Conservation (phyloP, 2,113 vertebrate genomes). For the Megaleporinus macrocephalus region DNA sequence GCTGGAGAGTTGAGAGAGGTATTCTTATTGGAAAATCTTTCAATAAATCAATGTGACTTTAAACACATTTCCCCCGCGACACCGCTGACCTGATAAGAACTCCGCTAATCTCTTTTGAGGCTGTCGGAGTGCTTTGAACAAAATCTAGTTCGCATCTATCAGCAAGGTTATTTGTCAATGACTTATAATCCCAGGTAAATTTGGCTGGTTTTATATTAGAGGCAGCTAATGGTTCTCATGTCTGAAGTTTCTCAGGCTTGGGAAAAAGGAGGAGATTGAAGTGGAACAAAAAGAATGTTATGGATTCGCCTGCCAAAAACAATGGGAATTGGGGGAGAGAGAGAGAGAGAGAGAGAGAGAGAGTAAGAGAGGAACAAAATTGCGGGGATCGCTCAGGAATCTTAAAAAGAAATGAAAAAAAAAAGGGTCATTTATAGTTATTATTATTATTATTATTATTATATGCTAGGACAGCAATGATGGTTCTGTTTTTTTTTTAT, state of each 20-base stretch:
- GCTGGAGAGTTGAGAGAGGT: constrained; percentile 74
- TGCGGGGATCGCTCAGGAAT: constrained; percentile 33
- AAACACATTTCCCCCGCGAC: constrained; percentile 85
- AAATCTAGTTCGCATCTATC: constrained; percentile 86
- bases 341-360: no score
- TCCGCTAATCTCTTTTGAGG: constrained; percentile 87
- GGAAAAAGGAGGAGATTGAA: constrained; percentile 74
- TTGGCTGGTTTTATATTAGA: constrained; percentile 83
- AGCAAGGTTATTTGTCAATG: constrained; percentile 88
- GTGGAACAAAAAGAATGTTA: constrained; percentile 78
- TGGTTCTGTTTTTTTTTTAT: constrained; percentile 23
- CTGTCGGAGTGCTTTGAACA: constrained; percentile 85
- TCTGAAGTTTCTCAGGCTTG: constrained; percentile 82
- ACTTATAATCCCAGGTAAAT: constrained; percentile 86
- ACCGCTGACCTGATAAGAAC: constrained; percentile 85
- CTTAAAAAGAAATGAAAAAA: constrained; percentile 18
- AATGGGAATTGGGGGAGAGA: constrained; percentile 53
- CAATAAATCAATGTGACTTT: constrained; percentile 89
- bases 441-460: constrained; percentile 15
- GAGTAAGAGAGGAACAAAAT: constrained; percentile 37
- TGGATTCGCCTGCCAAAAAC: constrained; percentile 73
- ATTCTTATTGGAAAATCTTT: constrained; percentile 86
- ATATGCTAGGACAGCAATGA: background rate
- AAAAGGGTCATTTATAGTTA: background rate
- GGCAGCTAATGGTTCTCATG: constrained; percentile 77